phyloP scores from a whole-genome alignment of 1,140 invertebrate species.

The Drosophila sp. region DNA sequence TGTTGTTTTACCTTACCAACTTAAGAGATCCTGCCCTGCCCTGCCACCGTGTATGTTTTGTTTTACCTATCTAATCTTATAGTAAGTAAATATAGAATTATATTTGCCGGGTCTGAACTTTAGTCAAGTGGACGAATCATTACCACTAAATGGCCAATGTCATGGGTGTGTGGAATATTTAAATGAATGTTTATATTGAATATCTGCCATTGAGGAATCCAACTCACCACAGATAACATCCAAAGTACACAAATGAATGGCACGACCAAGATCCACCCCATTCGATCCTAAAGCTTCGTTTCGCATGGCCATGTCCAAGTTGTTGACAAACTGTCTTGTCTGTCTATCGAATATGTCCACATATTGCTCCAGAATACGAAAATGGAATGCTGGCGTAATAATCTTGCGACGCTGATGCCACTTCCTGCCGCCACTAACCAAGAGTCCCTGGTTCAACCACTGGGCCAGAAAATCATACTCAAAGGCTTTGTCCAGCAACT shows the following conservation, averaged over 20 bases:
- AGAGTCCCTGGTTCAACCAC: constrained; percentile 90
- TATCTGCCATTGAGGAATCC: not conserved
- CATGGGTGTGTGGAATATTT: not conserved
- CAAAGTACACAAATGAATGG: constrained; percentile 86
- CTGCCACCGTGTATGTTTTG: too few relatives aligned
- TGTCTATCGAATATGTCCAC: constrained; percentile 88
- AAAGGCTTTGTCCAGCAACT: constrained; percentile 62
- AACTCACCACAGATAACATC: constrained; percentile 89
- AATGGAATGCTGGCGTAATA: constrained; percentile 94
- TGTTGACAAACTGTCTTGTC: constrained; percentile 85
- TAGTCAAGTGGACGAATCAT: constrained; percentile 17
- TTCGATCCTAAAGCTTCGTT: constrained; percentile 19
- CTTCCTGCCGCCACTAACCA: constrained; percentile 87
- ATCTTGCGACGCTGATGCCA: constrained; percentile 91
- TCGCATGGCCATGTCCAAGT: constrained; percentile 60
- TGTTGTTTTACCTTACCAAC: not conserved
- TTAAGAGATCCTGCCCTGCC: not conserved
- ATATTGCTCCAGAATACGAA: constrained; percentile 92
- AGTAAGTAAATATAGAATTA: constrained; percentile 33
- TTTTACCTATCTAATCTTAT: constrained; percentile 34
- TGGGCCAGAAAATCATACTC: constrained; percentile 87
- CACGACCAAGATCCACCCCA: constrained; percentile 85
- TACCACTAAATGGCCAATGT: not conserved
- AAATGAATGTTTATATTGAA: not conserved
- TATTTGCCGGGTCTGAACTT: constrained; percentile 1